These are phyloP conservation scores for Dolichopus griseipennis DNA, from an alignment of 2,888 invertebrate species.

Conservation along the genomic window DNA sequence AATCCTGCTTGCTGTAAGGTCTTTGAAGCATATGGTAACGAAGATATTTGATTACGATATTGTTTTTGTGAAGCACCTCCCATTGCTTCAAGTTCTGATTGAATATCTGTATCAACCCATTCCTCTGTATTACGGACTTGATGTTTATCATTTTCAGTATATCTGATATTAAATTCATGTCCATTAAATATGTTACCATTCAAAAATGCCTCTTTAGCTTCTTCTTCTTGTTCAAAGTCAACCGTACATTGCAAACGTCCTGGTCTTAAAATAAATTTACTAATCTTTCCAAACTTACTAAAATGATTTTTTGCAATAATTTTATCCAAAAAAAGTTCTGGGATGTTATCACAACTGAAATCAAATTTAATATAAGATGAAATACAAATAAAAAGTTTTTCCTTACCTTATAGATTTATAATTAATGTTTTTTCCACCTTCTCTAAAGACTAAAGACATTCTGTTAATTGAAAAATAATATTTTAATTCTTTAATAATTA, in stretches of 20 bases:
- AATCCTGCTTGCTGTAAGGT: constrained; percentile 7
- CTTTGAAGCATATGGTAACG: constrained; percentile 14
- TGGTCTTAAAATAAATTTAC: constrained; percentile 55
- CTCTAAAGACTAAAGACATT: background rate
- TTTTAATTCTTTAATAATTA: no score
- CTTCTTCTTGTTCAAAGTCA: constrained; percentile 55
- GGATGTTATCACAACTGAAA: constrained; percentile 55
- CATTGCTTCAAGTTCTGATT: constrained; percentile 63
- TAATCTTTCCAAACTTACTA: constrained; percentile 60
- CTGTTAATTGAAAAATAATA: no score
- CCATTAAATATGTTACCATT: constrained; percentile 55
- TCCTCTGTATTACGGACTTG: constrained; percentile 37
- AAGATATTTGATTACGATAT: constrained; percentile 17
- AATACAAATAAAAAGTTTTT: background rate
- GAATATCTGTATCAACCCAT: constrained; percentile 55
- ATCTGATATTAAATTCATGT: constrained; percentile 52
- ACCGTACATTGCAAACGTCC: constrained; percentile 58
- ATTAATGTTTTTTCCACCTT: constrained; percentile 24
- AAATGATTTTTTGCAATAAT: constrained; percentile 57
- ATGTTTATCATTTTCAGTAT: constrained; percentile 46
- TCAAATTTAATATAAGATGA: background rate
- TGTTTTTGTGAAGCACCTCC: constrained; percentile 28
- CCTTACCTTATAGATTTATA: constrained; percentile 31
- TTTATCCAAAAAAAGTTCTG: constrained; percentile 54
- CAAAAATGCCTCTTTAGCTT: constrained; percentile 51